These are phyloP conservation scores for Arothron firmamentum DNA, from an alignment of 2,113 vertebrate species.

Conservation along the genomic window DNA sequence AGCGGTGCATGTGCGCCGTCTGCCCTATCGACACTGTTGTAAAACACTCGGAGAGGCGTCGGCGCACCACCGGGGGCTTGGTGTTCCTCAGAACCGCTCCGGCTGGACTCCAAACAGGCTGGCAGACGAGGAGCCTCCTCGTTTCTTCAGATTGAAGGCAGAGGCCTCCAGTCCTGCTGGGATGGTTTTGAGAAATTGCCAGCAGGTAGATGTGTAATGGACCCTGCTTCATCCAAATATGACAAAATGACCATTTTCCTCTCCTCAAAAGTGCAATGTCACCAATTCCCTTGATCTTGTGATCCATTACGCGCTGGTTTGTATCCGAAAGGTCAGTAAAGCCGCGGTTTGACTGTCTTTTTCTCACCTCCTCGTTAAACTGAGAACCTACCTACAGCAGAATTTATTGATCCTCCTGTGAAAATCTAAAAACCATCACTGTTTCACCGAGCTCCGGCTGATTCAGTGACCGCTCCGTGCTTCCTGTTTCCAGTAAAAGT, in stretches of 20 bases:
- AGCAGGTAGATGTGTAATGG: background rate
- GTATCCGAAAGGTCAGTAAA: conserved; percentile 26
- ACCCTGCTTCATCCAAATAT: too few species aligned
- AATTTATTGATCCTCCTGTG: background rate
- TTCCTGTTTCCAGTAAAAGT: conserved; percentile 27
- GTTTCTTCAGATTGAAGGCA: background rate
- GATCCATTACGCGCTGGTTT: background rate
- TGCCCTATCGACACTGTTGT: conserved; percentile 33
- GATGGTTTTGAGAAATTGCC: conserved; percentile 33
- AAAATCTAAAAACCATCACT: conserved; percentile 3
- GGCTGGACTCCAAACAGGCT: conserved; percentile 1
- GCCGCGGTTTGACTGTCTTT: conserved; percentile 14
- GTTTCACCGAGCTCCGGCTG: background rate
- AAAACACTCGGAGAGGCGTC: conserved; percentile 47
- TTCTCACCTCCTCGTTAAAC: too few species aligned
- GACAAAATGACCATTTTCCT: background rate
- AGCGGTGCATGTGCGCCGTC: conserved; percentile 11
- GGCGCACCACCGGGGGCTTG: conserved; percentile 32
- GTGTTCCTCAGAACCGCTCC: conserved; percentile 42
- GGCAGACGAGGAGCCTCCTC: background rate
- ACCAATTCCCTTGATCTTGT: background rate
- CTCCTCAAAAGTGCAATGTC: background rate
- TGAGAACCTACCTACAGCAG: background rate
- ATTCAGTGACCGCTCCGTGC: conserved; percentile 7
- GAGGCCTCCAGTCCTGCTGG: conserved; percentile 7